These are phyloP conservation scores for Ectemnius lituratus DNA, from an alignment of 2,888 invertebrate genomes.

Conservation along the genomic window DNA sequence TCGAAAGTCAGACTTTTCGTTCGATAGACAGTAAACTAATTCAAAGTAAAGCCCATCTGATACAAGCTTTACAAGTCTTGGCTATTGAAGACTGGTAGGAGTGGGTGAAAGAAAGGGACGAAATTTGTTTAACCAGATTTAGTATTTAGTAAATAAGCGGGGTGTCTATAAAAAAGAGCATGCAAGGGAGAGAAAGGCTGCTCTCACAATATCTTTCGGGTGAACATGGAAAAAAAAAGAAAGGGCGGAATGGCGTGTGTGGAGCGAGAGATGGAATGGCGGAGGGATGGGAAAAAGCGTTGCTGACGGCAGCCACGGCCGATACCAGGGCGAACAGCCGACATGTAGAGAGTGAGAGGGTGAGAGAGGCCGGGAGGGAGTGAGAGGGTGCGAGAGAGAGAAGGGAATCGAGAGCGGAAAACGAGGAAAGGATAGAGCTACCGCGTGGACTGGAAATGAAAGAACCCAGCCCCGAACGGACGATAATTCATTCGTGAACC, in stretches of 20 bases:
- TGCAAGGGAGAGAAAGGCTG: constrained; percentile 26
- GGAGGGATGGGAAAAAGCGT: constrained; percentile 65
- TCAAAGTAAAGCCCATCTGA: too few relatives aligned
- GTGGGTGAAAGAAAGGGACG: background rate
- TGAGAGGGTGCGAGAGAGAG: constrained; percentile 50
- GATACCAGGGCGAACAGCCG: constrained; percentile 55
- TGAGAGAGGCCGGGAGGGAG: constrained; percentile 54
- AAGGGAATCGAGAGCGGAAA: background rate
- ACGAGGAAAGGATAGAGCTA: constrained; percentile 65
- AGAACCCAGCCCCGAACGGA: constrained; percentile 75
- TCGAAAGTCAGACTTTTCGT: constrained; percentile 15
- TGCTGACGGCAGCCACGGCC: constrained; percentile 70
- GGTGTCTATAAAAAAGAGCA: constrained; percentile 32
- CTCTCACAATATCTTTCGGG: constrained; percentile 52
- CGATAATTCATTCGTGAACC: constrained; percentile 78
- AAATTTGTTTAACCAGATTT: constrained; percentile 6
- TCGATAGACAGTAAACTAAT: background rate
- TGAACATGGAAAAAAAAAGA: constrained; percentile 56
- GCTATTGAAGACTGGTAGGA: too few relatives aligned
- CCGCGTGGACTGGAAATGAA: constrained; percentile 76
- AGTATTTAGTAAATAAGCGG: constrained; percentile 33
- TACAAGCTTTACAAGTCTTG: too few relatives aligned
- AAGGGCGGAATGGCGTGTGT: constrained; percentile 49
- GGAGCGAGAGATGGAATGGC: constrained; percentile 46
- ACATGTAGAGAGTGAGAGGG: constrained; percentile 43